phyloP scores from a whole-genome alignment of 2,888 invertebrate species.

The Calameuta pallipes region DNA sequence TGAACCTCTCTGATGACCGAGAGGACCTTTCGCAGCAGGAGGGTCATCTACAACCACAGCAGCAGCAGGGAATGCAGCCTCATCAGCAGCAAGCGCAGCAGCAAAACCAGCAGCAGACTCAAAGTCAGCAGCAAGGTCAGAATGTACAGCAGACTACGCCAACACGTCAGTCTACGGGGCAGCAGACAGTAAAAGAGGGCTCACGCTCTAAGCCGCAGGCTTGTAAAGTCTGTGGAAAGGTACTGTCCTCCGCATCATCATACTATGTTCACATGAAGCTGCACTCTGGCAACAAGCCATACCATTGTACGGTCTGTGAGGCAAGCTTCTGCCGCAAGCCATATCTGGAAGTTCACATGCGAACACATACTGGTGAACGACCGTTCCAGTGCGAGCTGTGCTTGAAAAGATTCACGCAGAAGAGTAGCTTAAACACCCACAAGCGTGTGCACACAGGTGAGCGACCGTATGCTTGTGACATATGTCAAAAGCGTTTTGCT shows the following conservation, averaged over 20 bases:
- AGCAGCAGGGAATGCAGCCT: conserved; percentile 47
- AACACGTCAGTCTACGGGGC: conserved; percentile 58
- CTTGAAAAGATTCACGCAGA: conserved; percentile 83
- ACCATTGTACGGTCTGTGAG: conserved; percentile 81
- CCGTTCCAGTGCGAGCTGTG: conserved; percentile 82
- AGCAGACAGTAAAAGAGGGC: conserved; percentile 61
- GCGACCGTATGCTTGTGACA: conserved; percentile 82
- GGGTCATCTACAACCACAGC: conserved; percentile 62
- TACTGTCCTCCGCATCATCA: conserved; percentile 80
- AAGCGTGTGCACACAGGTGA: conserved; percentile 85
- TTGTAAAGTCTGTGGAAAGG: conserved; percentile 83
- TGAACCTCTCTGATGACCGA: conserved; percentile 61
- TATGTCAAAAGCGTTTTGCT: conserved; percentile 83
- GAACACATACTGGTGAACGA: conserved; percentile 82
- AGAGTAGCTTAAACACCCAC: conserved; percentile 84
- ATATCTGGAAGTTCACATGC: conserved; percentile 83
- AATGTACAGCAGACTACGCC: conserved; percentile 45
- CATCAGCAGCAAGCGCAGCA: conserved; percentile 56
- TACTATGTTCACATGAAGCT: conserved; percentile 87
- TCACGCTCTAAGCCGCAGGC: conserved; percentile 78
- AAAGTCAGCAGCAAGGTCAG: conserved; percentile 36
- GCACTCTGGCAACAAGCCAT: conserved; percentile 84
- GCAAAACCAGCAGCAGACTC: conserved; percentile 64
- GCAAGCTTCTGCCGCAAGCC: conserved; percentile 85
- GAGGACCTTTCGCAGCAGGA: conserved; percentile 64